Conservation (phyloP, 2,888 invertebrate genomes). For the Argyresthia goedartella region DNA sequence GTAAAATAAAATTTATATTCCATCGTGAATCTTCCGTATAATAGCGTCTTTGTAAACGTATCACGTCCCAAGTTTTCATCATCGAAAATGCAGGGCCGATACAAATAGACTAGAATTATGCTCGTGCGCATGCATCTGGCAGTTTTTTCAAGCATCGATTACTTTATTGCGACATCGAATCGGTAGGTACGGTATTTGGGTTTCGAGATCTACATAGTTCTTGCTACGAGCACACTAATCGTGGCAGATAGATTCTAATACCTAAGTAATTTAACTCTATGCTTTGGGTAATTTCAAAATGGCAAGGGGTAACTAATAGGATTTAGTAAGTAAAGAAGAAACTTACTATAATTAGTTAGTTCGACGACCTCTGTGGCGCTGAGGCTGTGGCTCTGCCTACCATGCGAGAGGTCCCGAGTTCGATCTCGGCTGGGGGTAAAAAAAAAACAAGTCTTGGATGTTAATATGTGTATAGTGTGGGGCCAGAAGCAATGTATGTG, state of each 20-base stretch:
- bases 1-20: background rate
- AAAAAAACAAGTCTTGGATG: too few relatives aligned
- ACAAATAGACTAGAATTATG: constrained; percentile 9
- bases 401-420: too few relatives aligned
- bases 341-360: too few relatives aligned
- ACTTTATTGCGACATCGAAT: constrained; percentile 31
- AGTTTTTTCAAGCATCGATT: constrained; percentile 7
- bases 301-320: too few relatives aligned
- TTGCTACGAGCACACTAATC: background rate
- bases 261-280: background rate
- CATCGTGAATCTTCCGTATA: background rate
- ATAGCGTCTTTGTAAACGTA: background rate
- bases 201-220: constrained; percentile 13
- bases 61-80: constrained; percentile 46
- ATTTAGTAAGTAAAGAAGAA: too few relatives aligned
- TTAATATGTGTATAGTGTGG: too few relatives aligned
- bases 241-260: background rate
- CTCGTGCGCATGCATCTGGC: background rate
- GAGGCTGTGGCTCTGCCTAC: too few relatives aligned
- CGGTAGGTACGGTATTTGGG: constrained; percentile 8
- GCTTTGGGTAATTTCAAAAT: too few relatives aligned
- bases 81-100: constrained; percentile 24
- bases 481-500: too few relatives aligned
- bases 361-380: too few relatives aligned
- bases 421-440: too few relatives aligned